phyloP scores from a whole-genome alignment of 2,888 invertebrate genomes.

The Leistus spinibarbis region DNA sequence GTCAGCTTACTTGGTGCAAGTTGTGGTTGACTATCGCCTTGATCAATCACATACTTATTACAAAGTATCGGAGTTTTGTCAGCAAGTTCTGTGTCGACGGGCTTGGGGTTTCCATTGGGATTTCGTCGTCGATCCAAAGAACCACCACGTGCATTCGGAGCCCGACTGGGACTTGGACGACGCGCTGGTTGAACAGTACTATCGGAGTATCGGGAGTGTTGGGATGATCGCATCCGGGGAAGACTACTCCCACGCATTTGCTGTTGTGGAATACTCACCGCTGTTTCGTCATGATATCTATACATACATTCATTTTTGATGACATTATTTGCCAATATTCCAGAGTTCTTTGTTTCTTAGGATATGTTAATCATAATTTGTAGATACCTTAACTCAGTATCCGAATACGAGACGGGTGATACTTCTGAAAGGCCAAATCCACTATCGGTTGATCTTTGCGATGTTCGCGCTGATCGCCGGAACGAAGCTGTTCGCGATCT shows the following conservation, averaged over 20 bases:
- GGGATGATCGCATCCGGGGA: conserved; percentile 52
- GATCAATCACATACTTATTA: conserved; percentile 72
- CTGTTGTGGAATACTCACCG: conserved; percentile 29
- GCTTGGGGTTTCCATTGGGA: conserved; percentile 46
- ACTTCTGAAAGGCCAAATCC: conserved; percentile 64
- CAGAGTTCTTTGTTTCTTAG: not conserved
- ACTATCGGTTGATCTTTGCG: conserved; percentile 68
- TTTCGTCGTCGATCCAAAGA: conserved; percentile 52
- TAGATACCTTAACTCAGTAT: conserved; percentile 72
- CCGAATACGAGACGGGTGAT: conserved; percentile 70
- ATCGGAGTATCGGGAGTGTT: conserved; percentile 54
- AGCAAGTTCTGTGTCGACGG: conserved; percentile 51
- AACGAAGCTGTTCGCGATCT: conserved; percentile 62
- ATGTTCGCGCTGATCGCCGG: conserved; percentile 64
- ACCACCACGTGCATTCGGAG: conserved; percentile 47
- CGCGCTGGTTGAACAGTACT: conserved; percentile 43
- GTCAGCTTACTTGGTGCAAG: conserved; percentile 3
- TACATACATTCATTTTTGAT: not conserved
- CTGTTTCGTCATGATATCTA: conserved; percentile 51
- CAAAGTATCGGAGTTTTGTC: conserved; percentile 69
- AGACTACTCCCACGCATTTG: conserved; percentile 45
- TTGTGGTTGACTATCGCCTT: conserved; percentile 52
- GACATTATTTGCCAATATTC: too few species aligned
- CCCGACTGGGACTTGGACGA: conserved; percentile 26
- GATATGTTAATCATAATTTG: too few species aligned